A percentile compares a stretch with the other conserved stretches of the same genome.
These are phyloP conservation scores for Cepaea hortensis DNA, from an alignment of 2,888 invertebrate genomes.

Conservation along the genomic window DNA sequence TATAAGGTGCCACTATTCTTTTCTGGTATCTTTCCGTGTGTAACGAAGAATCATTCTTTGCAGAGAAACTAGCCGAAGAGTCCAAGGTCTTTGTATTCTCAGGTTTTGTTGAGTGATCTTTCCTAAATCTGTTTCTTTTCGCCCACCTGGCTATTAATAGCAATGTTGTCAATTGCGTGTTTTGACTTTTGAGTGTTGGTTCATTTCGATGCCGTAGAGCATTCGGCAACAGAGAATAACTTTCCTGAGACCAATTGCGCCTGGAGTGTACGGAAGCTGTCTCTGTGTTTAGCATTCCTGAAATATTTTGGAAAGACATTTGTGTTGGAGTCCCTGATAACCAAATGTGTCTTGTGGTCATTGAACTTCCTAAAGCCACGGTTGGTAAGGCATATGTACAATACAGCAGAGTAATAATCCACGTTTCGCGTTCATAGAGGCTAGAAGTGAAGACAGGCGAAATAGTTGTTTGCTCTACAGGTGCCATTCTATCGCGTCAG, in stretches of 20 bases:
- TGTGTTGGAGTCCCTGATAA: neutral
- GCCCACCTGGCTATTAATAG: neutral
- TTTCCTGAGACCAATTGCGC: neutral
- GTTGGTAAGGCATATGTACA: constrained; percentile 4
- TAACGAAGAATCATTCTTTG: neutral
- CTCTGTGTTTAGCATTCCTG: neutral
- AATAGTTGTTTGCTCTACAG: neutral
- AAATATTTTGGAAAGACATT: neutral
- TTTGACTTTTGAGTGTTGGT: too few relatives aligned
- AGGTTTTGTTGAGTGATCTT: neutral
- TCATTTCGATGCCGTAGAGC: too few relatives aligned
- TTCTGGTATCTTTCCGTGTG: neutral
- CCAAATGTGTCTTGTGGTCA: neutral
- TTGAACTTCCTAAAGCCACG: neutral
- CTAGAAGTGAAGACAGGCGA: neutral
- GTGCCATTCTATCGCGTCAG: neutral
- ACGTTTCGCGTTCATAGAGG: neutral
- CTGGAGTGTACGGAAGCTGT: neutral
- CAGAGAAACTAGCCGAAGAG: neutral
- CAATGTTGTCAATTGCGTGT: neutral
- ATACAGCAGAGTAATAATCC: neutral
- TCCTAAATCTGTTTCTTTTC: neutral
- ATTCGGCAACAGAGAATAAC: neutral
- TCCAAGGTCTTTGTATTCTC: neutral
- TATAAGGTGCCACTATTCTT: constrained; percentile 37